Percentiles rank a stretch among this genome's conserved stretches.
Conservation (phyloP, 2,113 vertebrate species). For the Pelecanus crispus region DNA sequence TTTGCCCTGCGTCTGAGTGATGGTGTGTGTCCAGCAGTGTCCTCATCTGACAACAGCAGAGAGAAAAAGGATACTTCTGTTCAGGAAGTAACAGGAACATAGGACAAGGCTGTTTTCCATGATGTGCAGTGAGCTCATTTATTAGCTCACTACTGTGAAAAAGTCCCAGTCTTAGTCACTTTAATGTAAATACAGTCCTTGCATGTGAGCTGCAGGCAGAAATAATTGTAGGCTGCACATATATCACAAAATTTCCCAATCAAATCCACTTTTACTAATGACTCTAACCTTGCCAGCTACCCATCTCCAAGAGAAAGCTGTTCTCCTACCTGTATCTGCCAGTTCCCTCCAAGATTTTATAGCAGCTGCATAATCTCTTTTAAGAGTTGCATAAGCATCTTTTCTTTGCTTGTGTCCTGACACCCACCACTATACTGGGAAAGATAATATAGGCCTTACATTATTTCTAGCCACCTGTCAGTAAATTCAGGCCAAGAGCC, state of each 20-base stretch:
- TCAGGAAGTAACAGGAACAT: background rate
- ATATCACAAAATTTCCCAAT: background rate
- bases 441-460: slow-evolving; percentile 22
- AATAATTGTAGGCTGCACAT: background rate
- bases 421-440: background rate
- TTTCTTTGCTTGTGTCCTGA: background rate
- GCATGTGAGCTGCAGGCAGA: background rate
- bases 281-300: background rate
- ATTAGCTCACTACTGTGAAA: background rate
- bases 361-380: slow-evolving; percentile 19
- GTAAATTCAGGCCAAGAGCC: slow-evolving; percentile 10
- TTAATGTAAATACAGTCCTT: background rate
- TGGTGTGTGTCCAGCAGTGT: background rate
- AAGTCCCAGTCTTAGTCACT: background rate
- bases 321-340: background rate
- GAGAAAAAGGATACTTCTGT: background rate
- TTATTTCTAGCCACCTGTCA: slow-evolving; percentile 52
- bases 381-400: background rate
- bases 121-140: background rate
- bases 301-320: background rate
- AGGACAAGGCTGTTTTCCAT: background rate
- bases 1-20: background rate
- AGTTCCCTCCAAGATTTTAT: background rate
- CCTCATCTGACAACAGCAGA: background rate
- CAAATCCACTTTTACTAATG: background rate